Evolutionary conservation across 2,888 invertebrate species (phyloP), one percentile per base, ranked within the genome.

Genomic region (Lampropteryx suffumata): DNA sequence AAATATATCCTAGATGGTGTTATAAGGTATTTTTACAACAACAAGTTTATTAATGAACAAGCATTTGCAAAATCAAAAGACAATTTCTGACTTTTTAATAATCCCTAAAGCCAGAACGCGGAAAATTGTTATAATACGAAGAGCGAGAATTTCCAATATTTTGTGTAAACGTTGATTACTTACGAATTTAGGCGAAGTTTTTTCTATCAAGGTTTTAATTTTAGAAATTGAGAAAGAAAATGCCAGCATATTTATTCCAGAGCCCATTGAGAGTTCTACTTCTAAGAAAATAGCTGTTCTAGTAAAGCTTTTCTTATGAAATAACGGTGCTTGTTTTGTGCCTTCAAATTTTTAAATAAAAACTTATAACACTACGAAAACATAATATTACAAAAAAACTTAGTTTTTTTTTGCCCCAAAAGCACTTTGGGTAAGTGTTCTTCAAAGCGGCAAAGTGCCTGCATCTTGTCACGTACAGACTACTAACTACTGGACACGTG

Each of bases 111-210:
- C 47, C 28, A 36, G 46, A 36, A 34, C 12, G 34, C 43, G 32
- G 44, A 44, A 48, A 48, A 44, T 44, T 34, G 11, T 45, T 44
- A 40, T 40, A 46, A 45, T 42, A 51, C 13, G 35, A 32, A 40
- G 7, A 24, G 44, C 47, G 43, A 27, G 47, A 39, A 39, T 47
- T 39, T 35, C 34, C 52, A 48, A 53, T 53, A 53, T 53, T 48
- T 53, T 48, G 48, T 44, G 43, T 27, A 48, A 48, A 48, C 48
- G 40, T 40, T 48, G 47, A 53, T 48, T 29, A 32, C 32, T 32
- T n/a, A 26, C 34, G 26, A 47, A 48, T 42, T 40, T 26, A n/a
- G 13, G 24, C 13, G 30, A 43, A 39, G 14, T 39, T 52, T 48
- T 39, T 47, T 42, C 35, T 42, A 46, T 11, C 12, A 24, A 24